A percentile compares a stretch with the other conserved stretches of the same genome.
phyloP scores from a whole-genome alignment of 2,888 invertebrate genomes.

The Orthonevra nobilis region DNA sequence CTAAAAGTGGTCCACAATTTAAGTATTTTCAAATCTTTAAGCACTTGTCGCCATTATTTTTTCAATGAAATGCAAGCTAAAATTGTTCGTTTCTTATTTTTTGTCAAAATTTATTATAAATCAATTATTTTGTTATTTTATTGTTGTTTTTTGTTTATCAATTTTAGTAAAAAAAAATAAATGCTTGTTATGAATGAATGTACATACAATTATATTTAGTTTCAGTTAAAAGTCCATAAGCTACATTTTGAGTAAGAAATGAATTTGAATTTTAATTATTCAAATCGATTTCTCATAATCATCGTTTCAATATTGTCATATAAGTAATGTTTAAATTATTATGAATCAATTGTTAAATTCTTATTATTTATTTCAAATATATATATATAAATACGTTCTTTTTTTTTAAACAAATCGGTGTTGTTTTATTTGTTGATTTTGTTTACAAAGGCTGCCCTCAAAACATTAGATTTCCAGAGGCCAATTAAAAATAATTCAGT shows the following conservation, averaged over 20 bases:
- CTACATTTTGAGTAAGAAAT: slow-evolving; percentile 5
- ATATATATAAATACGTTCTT: too few relatives aligned
- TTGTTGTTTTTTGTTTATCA: background rate
- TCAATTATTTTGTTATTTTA: background rate
- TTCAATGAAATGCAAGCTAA: too few relatives aligned
- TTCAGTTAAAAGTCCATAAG: slow-evolving; percentile 21
- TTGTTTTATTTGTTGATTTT: too few relatives aligned
- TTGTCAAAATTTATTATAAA: background rate
- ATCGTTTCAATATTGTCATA: slow-evolving; percentile 38
- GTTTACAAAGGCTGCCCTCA: too few relatives aligned
- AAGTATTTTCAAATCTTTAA: too few relatives aligned
- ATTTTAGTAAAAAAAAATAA: background rate
- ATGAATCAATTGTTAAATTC: slow-evolving; percentile 52
- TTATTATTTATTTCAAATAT: slow-evolving; percentile 64
- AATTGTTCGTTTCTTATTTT: background rate
- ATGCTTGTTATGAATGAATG: slow-evolving; percentile 23
- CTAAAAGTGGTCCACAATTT: too few relatives aligned
- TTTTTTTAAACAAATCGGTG: background rate
- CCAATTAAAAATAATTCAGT: too few relatives aligned
- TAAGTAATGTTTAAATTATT: slow-evolving; percentile 47
- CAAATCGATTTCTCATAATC: slow-evolving; percentile 20
- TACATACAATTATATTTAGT: slow-evolving; percentile 39
- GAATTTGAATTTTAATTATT: slow-evolving; percentile 11
- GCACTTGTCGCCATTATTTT: too few relatives aligned
- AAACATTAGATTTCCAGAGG: too few relatives aligned